A percentile compares a stretch with the other conserved stretches of the same genome.
phyloP scores from a whole-genome alignment of 1,140 invertebrate species.

The Bombus fervidus region DNA sequence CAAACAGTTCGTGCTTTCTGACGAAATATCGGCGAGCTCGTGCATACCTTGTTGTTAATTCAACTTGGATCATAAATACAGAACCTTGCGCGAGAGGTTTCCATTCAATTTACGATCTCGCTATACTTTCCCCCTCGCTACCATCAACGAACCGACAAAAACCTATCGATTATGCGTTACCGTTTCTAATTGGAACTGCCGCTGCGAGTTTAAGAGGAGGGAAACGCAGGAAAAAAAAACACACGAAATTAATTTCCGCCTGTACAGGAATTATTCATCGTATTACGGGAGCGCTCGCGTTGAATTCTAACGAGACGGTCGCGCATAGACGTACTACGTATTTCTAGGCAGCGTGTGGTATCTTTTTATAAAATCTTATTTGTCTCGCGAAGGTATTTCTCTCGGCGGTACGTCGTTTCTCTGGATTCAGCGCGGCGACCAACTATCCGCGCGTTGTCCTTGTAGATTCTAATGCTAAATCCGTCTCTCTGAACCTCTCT shows the following conservation, averaged over 20 bases:
- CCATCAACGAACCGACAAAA: not conserved
- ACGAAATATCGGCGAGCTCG: too few relatives aligned
- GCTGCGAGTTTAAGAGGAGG: not conserved
- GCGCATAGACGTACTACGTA: not conserved
- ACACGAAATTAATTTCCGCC: slow-evolving; percentile 53
- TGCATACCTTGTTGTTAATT: too few relatives aligned
- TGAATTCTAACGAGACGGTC: slow-evolving; percentile 48
- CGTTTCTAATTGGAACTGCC: not conserved
- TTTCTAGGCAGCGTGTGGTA: slow-evolving; percentile 23
- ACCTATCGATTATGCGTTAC: not conserved
- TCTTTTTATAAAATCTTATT: slow-evolving; percentile 56
- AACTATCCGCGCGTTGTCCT: slow-evolving; percentile 67
- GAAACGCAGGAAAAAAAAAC: not conserved
- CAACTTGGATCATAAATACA: too few relatives aligned
- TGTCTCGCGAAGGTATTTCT: slow-evolving; percentile 63
- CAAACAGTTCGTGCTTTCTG: too few relatives aligned
- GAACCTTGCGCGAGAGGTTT: too few relatives aligned
- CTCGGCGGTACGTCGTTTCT: slow-evolving; percentile 55
- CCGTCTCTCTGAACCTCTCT: slow-evolving; percentile 70
- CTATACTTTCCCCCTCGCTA: too few relatives aligned
- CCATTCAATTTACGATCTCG: not conserved
- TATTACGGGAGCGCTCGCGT: slow-evolving; percentile 46
- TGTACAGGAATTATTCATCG: slow-evolving; percentile 48
- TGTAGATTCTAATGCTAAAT: slow-evolving; percentile 72
- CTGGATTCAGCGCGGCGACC: slow-evolving; percentile 62